Evolutionary conservation across 2,797 vertebrate genomes (phyloP), one percentile per base, ranked within the genome.

Genomic region (Novumbra hubbsi): DNA sequence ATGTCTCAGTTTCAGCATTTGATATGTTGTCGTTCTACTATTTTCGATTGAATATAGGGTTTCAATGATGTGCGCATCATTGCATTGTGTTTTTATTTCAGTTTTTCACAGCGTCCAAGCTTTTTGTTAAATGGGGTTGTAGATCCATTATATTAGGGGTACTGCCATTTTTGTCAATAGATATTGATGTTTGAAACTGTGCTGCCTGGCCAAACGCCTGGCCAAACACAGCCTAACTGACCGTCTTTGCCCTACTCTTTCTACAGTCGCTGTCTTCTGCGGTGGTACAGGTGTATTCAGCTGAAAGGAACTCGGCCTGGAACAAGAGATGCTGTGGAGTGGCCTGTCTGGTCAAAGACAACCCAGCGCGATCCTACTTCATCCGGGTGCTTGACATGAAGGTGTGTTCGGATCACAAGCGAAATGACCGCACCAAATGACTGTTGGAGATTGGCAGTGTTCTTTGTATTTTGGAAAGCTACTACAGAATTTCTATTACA

Each of bases 271-370:
- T 99, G 92, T 94, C 88, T 73, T 94, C 97, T 19, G 96, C 95
- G 5, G 96, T 99, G 88, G 95, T 97, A 78, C 98, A 99, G 81
- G 95, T 98, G 71, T 99, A 92, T 74, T 91, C 88, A 69, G 94
- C 94, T 34, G 97, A 98, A 50, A 94, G 96, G 73, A 96, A 95
- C 88, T 93, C 92, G 65, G 83, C 91, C 87, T 99, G 98, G 98
- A 92, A 80, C 71, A 99, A 98, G 93, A 95, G 89, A 75, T 97
- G 97, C 89, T 98, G 96, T 79, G 98, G 98, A 0, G 96, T 98
- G 87, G 96, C 95, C 85, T 98, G 96, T 89, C 93, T 99, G 88
- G 95, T 99, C 84, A 99, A 99, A 91, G 98, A 99, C 95, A 98
- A 97, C 94, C 94, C 94, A 0, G 93, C 88, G 78, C 94, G 96